Conservation (phyloP, 1,140 invertebrate genomes). For the Adelges cooleyi region DNA sequence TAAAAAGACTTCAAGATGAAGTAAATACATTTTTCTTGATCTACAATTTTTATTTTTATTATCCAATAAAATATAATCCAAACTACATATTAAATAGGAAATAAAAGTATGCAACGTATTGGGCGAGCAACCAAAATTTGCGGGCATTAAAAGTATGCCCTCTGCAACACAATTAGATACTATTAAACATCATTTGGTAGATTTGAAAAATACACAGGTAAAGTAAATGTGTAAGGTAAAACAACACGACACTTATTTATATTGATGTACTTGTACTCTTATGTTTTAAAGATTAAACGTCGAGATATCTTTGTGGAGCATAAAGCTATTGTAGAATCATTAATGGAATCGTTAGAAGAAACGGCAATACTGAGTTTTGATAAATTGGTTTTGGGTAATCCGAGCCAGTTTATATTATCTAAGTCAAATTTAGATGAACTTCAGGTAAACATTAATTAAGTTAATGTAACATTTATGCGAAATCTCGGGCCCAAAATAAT, state of each 20-base stretch:
- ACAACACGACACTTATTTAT: too few relatives aligned
- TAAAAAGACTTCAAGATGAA: slow-evolving; percentile 15
- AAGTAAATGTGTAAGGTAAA: too few relatives aligned
- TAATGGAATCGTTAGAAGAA: neutral
- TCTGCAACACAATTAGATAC: neutral
- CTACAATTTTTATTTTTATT: neutral
- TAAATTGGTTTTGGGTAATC: slow-evolving; percentile 11
- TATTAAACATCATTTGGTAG: slow-evolving; percentile 15
- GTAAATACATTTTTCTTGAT: too few relatives aligned
- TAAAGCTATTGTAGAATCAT: slow-evolving; percentile 2
- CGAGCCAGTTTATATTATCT: neutral
- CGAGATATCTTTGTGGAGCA: neutral
- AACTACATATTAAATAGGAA: neutral
- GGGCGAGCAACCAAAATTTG: neutral
- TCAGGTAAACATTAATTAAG: neutral
- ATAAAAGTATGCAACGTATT: slow-evolving; percentile 10
- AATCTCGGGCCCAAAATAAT: too few relatives aligned
- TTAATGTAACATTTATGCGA: too few relatives aligned
- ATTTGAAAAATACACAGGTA: slow-evolving; percentile 14
- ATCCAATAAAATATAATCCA: neutral
- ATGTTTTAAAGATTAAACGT: slow-evolving; percentile 26
- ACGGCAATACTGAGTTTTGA: slow-evolving; percentile 9
- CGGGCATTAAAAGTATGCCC: neutral
- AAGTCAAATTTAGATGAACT: slow-evolving; percentile 20
- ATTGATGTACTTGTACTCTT: too few relatives aligned